Base-by-base conservation (phyloP, 2,888 invertebrate species). In the Poecilus cupreus region DNA sequence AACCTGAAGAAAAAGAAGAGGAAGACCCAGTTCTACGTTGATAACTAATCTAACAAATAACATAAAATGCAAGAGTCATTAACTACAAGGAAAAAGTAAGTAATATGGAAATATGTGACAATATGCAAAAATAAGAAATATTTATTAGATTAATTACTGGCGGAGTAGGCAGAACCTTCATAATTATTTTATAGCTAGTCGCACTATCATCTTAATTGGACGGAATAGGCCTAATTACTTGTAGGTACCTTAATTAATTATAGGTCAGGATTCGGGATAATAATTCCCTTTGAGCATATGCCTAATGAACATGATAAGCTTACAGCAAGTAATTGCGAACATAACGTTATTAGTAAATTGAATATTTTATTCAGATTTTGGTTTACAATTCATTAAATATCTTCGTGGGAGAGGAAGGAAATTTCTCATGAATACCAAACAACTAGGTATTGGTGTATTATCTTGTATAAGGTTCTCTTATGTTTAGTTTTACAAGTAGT, bases 151-250 rank as follows among this genome's bases (percentile, higher is more conserved):
- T 32, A 32, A 32, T 1, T 2, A 32, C 8, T 1, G 0, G 6
- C 8, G 8, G 4, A 32, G 4, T 32, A 6, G 6, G 2, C 4
- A 32, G 4, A 32, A 32, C 32, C 24, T 26, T 11, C 60, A 60
- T 60, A 60, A 60, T 60, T 26, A 60, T 60, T 26, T 60, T 60
- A 26, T 26, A 60, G 26, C 60, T 60, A 60, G 26, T 13, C 24
- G 26, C 11, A 26, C 26, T 60, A 60, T 13, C 24, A 60, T 24
- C 26, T n/a, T 60, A 60, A 60, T 60, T 24, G 24, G 60, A 10
- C n/a, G 26, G 60, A 60, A 60, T 60, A 60, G 26, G 60, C 24
- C 60, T 60, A 60, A 60, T 60, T 60, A 60, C 60, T 60, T 60
- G 26, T 60, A 60, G 60, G n/a, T 24, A 60, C 60, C 60, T 26